Evolutionary conservation across 2,888 invertebrate species (phyloP), one percentile per base, ranked within the genome.

Genomic region (Camponotus fellah): DNA sequence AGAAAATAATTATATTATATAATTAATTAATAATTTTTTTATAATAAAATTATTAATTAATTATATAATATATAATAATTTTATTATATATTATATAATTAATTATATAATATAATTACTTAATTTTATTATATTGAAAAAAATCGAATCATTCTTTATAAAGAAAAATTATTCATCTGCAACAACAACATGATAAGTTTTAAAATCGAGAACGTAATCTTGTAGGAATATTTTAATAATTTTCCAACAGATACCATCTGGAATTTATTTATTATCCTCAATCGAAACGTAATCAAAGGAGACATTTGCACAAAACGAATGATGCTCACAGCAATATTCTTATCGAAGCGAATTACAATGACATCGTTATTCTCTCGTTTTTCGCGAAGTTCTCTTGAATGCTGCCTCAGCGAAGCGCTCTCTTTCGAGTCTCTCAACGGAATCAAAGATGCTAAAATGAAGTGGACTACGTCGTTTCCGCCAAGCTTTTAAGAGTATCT

Each of bases 101-200:
- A n/a, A n/a, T n/a, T n/a, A n/a, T n/a, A n/a, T n/a, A n/a, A n/a
- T n/a, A n/a, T n/a, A n/a, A n/a, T n/a, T n/a, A n/a, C n/a, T n/a
- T n/a, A n/a, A n/a, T n/a, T n/a, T n/a, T n/a, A n/a, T 46, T 56
- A 14, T 56, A 37, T 21, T 26, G 26, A 26, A 26, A 26, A 26
- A 40, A 56, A 14, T 58, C 26, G 26, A 26, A 26, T 26, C 0
- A 26, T 26, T 26, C 9, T n/a, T n/a, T n/a, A 0, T 6, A 14
- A 12, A 46, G 12, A 53, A 49, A 5, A n/a, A 53, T 6, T 49
- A 8, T 49, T 6, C 2, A 3, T 72, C 10, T 40, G 1, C 40
- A 72, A 43, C 17, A 72, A 43, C 17, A 60, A 72, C 17, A 53
- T 58, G 58, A 74, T n/a, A 62, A n/a, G 43, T 62, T 71, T 6